Base-by-base conservation (phyloP, 2,888 invertebrate genomes). In the Globia sparganii region DNA sequence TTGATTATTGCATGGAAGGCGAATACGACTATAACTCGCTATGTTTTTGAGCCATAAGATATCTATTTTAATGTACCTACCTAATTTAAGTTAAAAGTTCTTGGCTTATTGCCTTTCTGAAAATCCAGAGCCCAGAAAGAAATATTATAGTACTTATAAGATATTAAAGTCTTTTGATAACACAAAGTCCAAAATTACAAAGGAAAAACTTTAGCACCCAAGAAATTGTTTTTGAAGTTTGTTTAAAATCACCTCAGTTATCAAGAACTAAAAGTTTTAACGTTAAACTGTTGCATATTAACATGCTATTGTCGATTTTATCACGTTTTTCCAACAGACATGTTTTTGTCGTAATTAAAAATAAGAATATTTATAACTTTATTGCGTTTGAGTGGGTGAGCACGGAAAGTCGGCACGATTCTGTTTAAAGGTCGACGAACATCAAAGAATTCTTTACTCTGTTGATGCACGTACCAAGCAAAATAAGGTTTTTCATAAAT, bases 261-360 rank as follows among this genome's bases (percentile, higher is more conserved):
- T 69, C 11, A 71, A 71, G 59, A 34, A 43, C 18, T 40, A 73
- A 82, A 61, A 80, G 53, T 77, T 74, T 25, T 13, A 43, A 73
- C 56, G 64, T 70, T 78, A 77, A 84, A 77, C 69, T 86, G 81
- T 81, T 86, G 86, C 69, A 77, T 71, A 86, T 81, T 75, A 75
- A 86, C 88, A 83, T 87, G 90, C 90, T 90, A 91, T 85, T 87
- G 89, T 87, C 86, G 93, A 93, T 94, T 81, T 87, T 93, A 93
- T 93, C 91, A 86, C 78, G 79, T 84, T 84, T 88, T 86, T 82
- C 71, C 53, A 15, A 49, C 76, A 69, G 79, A 70, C 65, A 72
- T 79, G 78, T 89, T 90, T 88, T 87, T 88, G 77, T 81, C 53
- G 84, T 82, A 83, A 86, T 87, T 84, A 89, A 86, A 85, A 80